Evolutionary conservation across 2,113 vertebrate genomes (phyloP).

Genomic region (Phasianus colchicus): DNA sequence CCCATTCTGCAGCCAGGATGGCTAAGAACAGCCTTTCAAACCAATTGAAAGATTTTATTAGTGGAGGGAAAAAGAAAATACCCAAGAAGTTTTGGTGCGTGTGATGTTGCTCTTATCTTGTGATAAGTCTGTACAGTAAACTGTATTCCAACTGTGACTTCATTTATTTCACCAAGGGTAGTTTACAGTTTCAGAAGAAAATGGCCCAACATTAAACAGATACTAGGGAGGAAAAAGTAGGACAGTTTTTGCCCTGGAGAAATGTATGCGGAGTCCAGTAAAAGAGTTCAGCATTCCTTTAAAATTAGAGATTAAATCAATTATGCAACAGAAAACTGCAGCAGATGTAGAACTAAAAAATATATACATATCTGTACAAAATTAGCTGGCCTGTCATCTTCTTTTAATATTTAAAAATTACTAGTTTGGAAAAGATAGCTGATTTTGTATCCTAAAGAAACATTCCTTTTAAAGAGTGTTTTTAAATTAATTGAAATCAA

Average conservation of each 20-base stretch:
- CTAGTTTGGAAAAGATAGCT: conserved; percentile 32
- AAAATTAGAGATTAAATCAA: conserved; percentile 87
- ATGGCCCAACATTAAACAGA: conserved; percentile 78
- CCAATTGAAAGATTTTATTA: background rate
- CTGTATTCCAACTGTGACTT: conserved; percentile 76
- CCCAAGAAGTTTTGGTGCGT: background rate
- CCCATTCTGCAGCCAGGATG: background rate
- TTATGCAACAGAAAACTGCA: conserved; percentile 81
- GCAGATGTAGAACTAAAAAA: conserved; percentile 76
- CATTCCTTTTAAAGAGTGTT: background rate
- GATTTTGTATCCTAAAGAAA: conserved; percentile 50
- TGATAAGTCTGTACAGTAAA: conserved; percentile 51
- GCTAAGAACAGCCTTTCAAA: background rate
- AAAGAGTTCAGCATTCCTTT: conserved; percentile 80
- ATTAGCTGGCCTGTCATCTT: conserved; percentile 74
- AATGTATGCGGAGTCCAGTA: conserved; percentile 79
- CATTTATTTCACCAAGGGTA: conserved; percentile 79
- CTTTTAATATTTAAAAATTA: conserved; percentile 67
- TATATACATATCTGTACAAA: conserved; percentile 61
- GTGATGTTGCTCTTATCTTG: conserved; percentile 19
- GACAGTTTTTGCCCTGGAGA: conserved; percentile 83
- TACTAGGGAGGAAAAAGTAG: conserved; percentile 80
- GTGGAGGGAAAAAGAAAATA: background rate
- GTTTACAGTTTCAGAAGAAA: conserved; percentile 73
- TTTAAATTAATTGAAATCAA: background rate